Evolutionary conservation across 2,888 invertebrate species (phyloP).

Genomic region (Incurvaria masculella): DNA sequence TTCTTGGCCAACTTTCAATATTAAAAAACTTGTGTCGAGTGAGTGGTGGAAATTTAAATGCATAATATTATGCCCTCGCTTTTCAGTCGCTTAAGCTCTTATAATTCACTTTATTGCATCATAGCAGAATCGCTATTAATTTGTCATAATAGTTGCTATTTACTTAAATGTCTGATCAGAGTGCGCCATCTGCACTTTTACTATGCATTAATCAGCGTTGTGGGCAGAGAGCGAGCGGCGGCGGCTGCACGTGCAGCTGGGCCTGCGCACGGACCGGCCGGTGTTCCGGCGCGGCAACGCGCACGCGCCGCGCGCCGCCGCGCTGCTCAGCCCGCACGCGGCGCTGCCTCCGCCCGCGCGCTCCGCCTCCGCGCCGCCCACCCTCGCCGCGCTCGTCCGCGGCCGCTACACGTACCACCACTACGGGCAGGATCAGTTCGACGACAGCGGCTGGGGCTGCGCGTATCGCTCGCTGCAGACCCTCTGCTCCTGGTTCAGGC

Average conservation of each 20-base stretch:
- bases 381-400: conserved; percentile 58
- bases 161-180: too few relatives aligned
- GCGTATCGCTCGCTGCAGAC: conserved; percentile 98
- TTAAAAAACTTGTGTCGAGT: too few relatives aligned
- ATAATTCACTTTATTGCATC: too few relatives aligned
- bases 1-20: too few relatives aligned
- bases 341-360: conserved; percentile 41
- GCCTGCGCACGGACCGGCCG: conserved; percentile 66
- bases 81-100: too few relatives aligned
- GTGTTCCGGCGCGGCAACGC: conserved; percentile 72
- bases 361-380: conserved; percentile 28
- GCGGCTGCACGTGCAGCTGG: conserved; percentile 68
- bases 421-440: conserved; percentile 91
- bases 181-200: too few relatives aligned
- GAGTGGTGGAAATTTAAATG: too few relatives aligned
- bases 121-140: too few relatives aligned
- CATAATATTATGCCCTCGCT: too few relatives aligned
- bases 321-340: conserved; percentile 73
- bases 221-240: conserved; percentile 66
- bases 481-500: conserved; percentile 91
- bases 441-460: conserved; percentile 99
- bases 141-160: too few relatives aligned
- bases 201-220: too few relatives aligned
- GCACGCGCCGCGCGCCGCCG: conserved; percentile 50
- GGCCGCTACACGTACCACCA: conserved; percentile 95